Conservation (phyloP, 1,140 invertebrate genomes). For the Magallana gigas region DNA sequence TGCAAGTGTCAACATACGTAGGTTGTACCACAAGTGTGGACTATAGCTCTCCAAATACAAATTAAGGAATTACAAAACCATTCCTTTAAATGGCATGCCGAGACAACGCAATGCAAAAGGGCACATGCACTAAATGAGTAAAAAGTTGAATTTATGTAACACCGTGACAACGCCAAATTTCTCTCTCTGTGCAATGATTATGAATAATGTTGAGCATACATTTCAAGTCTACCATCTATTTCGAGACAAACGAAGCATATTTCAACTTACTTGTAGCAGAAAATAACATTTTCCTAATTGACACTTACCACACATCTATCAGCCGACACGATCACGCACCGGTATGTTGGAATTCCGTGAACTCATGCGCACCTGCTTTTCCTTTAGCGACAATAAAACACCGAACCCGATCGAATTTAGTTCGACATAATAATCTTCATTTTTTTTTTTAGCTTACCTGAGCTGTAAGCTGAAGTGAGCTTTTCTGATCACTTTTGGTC, state of each 20-base stretch:
- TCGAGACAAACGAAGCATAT: not conserved
- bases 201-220: too few species aligned
- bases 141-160: not conserved
- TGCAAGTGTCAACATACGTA: too few species aligned
- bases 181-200: not conserved
- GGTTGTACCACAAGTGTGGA: too few species aligned
- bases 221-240: not conserved
- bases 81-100: not conserved
- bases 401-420: conserved; percentile 14
- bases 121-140: not conserved
- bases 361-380: conserved; percentile 20
- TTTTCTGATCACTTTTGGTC: too few species aligned
- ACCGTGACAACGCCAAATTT: not conserved
- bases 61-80: not conserved
- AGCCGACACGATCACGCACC: not conserved
- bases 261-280: not conserved
- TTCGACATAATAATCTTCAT: too few species aligned
- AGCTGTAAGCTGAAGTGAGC: too few species aligned
- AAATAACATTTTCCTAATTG: not conserved
- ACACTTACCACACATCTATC: conserved; percentile 18
- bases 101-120: not conserved
- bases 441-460: too few species aligned
- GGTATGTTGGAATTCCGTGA: not conserved
- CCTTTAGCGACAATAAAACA: not conserved
- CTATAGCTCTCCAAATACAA: not conserved